Conservation (phyloP, 2,888 invertebrate genomes). For the Idaea biselata region DNA sequence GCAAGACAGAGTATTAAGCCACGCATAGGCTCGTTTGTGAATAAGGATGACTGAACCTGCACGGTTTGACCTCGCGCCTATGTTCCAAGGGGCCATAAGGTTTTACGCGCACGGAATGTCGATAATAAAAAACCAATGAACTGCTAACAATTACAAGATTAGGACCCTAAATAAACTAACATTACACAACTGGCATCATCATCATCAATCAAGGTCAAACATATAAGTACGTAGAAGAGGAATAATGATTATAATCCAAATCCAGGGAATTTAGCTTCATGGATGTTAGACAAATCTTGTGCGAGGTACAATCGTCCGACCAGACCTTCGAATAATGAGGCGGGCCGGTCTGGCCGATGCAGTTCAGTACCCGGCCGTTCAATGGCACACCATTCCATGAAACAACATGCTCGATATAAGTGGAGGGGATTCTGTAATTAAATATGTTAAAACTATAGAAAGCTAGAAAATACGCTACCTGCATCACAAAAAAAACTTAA, state of each 20-base stretch:
- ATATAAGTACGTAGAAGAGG: not conserved
- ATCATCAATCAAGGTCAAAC: too few relatives aligned
- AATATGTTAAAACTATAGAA: not conserved
- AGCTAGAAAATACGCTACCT: too few relatives aligned
- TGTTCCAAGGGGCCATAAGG: too few relatives aligned
- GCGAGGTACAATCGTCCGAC: constrained; percentile 89
- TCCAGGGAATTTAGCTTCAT: constrained; percentile 87
- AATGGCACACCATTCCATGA: constrained; percentile 89
- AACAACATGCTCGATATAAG: constrained; percentile 88
- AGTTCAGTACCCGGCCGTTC: constrained; percentile 85
- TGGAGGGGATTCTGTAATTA: constrained; percentile 83
- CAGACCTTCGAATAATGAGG: constrained; percentile 91
- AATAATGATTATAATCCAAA: constrained; percentile 70
- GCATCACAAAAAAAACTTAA: too few relatives aligned
- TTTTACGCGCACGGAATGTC: too few relatives aligned
- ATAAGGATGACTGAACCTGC: too few relatives aligned
- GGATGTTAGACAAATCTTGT: constrained; percentile 83
- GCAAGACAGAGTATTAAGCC: too few relatives aligned
- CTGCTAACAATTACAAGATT: too few relatives aligned
- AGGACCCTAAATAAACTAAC: too few relatives aligned
- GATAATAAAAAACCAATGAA: too few relatives aligned
- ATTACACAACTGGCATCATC: not conserved
- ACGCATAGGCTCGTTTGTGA: too few relatives aligned
- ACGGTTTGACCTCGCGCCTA: too few relatives aligned
- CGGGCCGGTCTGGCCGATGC: constrained; percentile 88